Base-by-base conservation (phyloP, 2,888 invertebrate species). In the Eupithecia dodoneata region DNA sequence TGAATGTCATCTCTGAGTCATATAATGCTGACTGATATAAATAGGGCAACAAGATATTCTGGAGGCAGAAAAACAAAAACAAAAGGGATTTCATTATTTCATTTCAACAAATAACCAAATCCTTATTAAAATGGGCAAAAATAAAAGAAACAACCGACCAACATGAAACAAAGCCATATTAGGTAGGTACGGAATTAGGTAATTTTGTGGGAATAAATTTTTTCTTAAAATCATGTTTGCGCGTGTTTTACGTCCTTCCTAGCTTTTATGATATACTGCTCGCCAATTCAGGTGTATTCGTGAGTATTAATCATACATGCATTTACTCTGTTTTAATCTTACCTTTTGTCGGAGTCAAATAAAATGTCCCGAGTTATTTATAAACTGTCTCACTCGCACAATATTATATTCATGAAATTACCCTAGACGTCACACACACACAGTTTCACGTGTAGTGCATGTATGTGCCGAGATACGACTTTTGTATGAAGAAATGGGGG, bases 11-110 rank as follows among this genome's bases (percentile, higher is more conserved):
- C 42, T 67, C 10, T 69, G 45, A 45, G 44, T 7, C n/a, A 3
- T 52, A 42, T 73, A 49, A 73, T 69, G 67, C 67, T 45, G 67
- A 69, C 42, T 44, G 67, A 69, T 69, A 45, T 69, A 67, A 67
- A 67, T 67, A 44, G 67, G 67, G 45, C 6, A 66, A 41, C 67
- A 67, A 41, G 67, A 67, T 44, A 67, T 67, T 67, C 15, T 42
- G 44, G n/a, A 15, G 44, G 63, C 63, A 63, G 30, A 63, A 42
- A 41, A 6, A 67, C 4, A 15, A 67, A n/a, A 45, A 69, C 67
- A 69, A 69, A 69, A 9, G 4, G 45, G 18, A 69, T 69, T 69
- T 44, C 45, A n/a, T 69, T 69, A 69, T 69, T 69, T 4, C 67
- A 10, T 69, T 45, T 69, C 67, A 10, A 45, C 45, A 45, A 69